Base-by-base conservation (phyloP, 1,140 invertebrate genomes). In the Drosophila virilis region DNA sequence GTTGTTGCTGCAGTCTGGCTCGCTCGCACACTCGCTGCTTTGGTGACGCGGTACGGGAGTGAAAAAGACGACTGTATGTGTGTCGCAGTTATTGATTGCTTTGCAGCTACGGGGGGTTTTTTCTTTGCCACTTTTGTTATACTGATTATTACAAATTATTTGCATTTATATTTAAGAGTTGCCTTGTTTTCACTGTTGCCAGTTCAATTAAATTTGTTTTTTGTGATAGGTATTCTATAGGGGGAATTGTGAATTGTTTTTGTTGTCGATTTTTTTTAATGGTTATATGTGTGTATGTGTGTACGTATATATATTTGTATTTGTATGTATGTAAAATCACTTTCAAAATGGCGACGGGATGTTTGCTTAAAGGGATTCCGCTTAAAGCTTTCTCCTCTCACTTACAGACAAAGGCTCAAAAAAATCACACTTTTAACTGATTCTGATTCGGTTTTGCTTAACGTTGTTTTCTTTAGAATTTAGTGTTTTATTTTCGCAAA, bases 341-440 rank as follows among this genome's bases (percentile, higher is more conserved):
- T 89, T 89, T 89, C 84, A 89, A 89, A 89, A 89, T 89, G 84
- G 84, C 84, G 84, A 89, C 81, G 81, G 81, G 81, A 78, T 85
- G 78, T 84, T 77, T 83, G 73, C 78, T 78, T 89, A 74, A 88
- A 90, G 74, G 86, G 80, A 88, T 80, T 89, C 64, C 77, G 84
- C 84, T 89, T 89, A 89, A 89, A 89, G 84, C 84, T 89, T 89
- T 89, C 84, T 89, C 84, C 70, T 79, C 70, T 80, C 77, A 88
- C 73, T 82, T 73, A 85, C 79, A 88, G 79, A 88, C 84, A 78
- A 85, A 89, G 85, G 84, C 80, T 90, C 74, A 79, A 89, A 89
- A 86, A 89, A 89, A 89, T 89, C 84, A 89, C 84, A 89, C 85
- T 78, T 74, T 84, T 71, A 89, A 89, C 84, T 89, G 77, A 80